Base-by-base conservation (phyloP, 2,888 invertebrate species). In the Cyrtodaria siliqua region DNA sequence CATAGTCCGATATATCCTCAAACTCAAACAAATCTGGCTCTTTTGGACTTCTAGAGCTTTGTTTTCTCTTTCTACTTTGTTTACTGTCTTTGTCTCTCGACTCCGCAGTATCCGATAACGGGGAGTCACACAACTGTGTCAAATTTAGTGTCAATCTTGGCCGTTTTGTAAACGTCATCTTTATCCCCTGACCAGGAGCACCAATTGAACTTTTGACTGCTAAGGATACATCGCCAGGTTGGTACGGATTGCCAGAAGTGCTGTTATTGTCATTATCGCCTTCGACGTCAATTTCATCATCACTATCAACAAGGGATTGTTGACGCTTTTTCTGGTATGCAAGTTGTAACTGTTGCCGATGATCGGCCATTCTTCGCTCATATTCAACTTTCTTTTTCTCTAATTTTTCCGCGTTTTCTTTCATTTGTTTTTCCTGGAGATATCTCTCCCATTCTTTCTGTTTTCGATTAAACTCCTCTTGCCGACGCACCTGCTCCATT, bases 141-240 rank as follows among this genome's bases (percentile, higher is more conserved):
- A 66, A 50, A 64, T 72, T 57, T 49, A 64, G 40, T 9, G 73
- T 71, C 57, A 80, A 44, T 62, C 72, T 71, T 16, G 83, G 86
- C 29, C 83, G 68, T 74, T 85, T 86, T 44, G 83, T 88, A 44
- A 93, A 92, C 24, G 91, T 92, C 56, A 93, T 79, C 77, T 93
- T 93, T 56, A 93, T 92, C 14, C 93, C 93, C 40, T 88, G 85
- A 6, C 86, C 85, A 9, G 92, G 90, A 64, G 92, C 83, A 47
- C 72, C 67, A 9, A 78, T 59, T 23, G 62, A 64, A 55, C 72
- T 77, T 56, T 77, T 74, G 14, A 79, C 69, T n/a, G 76, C 71
- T 9, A 76, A 26, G 16, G 64, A 62, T n/a, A 60, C 57, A 40
- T 69, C 68, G 14, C 66, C 76, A 9, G 78, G 70, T 14, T 59